Percentiles rank a stretch among this genome's conserved stretches.
These are phyloP conservation scores for Diaphora mendica DNA, from an alignment of 2,888 invertebrate genomes.

Conservation along the genomic window DNA sequence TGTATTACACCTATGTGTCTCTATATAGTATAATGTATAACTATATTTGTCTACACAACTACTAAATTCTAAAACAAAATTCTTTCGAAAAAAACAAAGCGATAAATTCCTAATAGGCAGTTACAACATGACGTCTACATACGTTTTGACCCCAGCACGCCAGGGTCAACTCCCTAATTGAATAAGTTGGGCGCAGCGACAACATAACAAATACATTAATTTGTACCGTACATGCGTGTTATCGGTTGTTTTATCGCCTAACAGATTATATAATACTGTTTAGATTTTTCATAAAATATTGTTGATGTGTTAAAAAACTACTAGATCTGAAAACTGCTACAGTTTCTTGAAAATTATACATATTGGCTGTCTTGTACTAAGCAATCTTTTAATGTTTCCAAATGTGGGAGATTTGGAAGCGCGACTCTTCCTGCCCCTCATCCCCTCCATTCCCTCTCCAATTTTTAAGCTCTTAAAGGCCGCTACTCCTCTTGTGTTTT, in stretches of 20 bases:
- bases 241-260: conserved; percentile 8
- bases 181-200: conserved; percentile 34
- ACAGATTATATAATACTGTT: conserved; percentile 2
- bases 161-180: conserved; percentile 36
- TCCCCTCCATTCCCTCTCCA: too few relatives aligned
- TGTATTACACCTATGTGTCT: too few relatives aligned
- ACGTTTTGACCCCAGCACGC: conserved; percentile 14
- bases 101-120: not conserved
- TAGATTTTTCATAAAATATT: not conserved
- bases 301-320: not conserved
- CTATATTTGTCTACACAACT: too few relatives aligned
- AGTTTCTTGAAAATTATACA: too few relatives aligned
- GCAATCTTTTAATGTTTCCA: too few relatives aligned
- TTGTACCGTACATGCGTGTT: conserved; percentile 20
- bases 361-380: too few relatives aligned
- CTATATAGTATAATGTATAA: too few relatives aligned
- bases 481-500: too few relatives aligned
- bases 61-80: not conserved
- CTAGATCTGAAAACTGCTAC: too few relatives aligned
- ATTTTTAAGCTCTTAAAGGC: too few relatives aligned
- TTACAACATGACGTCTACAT: conserved; percentile 14
- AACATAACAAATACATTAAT: conserved; percentile 31
- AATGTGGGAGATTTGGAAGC: too few relatives aligned
- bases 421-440: too few relatives aligned
- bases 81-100: not conserved